Evolutionary conservation across 2,888 invertebrate species (phyloP).

Genomic region (Oscheius myriophilus): DNA sequence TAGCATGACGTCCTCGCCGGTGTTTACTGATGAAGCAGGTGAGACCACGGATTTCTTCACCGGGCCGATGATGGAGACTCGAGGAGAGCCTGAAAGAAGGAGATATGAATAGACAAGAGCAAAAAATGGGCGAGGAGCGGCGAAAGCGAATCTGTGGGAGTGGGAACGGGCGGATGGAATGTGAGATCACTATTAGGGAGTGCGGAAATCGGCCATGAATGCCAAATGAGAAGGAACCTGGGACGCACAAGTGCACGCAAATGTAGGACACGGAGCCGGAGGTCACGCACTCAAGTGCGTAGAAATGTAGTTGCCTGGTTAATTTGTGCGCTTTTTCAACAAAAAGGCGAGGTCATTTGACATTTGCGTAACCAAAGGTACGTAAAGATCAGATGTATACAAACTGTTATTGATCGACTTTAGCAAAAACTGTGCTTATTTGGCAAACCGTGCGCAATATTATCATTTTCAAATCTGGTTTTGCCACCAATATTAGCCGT

Average conservation of each 20-base stretch:
- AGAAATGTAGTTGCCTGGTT: no score
- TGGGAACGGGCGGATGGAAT: conserved; percentile 24
- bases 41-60: conserved; percentile 22
- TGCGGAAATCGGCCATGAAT: conserved; percentile 31
- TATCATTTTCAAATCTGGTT: no score
- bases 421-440: no score
- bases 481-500: no score
- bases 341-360: no score
- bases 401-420: no score
- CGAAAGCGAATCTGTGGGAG: conserved; percentile 24
- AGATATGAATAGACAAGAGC: neutral
- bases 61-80: conserved; percentile 43
- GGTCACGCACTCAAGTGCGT: no score
- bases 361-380: no score
- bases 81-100: conserved; percentile 41
- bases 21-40: conserved; percentile 3
- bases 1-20: conserved; percentile 31
- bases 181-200: conserved; percentile 30
- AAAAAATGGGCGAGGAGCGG: conserved; percentile 9
- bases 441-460: no score
- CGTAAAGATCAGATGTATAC: no score
- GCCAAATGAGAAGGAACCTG: conserved; percentile 20
- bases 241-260: neutral
- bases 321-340: no score
- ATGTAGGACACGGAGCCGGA: no score